Percentiles rank a stretch among this genome's conserved stretches.
Evolutionary conservation across 2,888 invertebrate species (phyloP).

Genomic region (Drosophila falleni): DNA sequence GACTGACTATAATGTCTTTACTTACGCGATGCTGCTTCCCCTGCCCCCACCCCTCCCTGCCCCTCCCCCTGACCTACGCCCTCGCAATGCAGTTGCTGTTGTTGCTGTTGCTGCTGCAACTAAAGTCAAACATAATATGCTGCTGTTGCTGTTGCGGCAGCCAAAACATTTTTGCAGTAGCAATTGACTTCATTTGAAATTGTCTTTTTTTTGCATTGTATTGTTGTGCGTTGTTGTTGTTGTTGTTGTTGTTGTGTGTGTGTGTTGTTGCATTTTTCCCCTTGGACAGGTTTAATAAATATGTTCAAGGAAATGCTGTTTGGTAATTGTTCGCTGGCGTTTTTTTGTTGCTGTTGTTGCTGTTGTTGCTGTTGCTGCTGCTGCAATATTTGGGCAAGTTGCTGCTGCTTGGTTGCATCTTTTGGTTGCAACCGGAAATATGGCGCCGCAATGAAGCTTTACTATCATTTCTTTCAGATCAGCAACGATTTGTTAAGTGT

Average conservation of each 20-base stretch:
- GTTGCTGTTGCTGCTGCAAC: conserved; percentile 17
- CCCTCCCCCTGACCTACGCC: not conserved
- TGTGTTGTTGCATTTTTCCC: conserved; percentile 68
- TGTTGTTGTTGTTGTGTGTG: conserved; percentile 19
- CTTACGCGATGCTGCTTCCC: conserved; percentile 59
- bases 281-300: conserved; percentile 84
- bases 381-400: conserved; percentile 50
- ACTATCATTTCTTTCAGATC: conserved; percentile 79
- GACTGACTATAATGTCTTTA: conserved; percentile 68
- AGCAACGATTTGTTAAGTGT: conserved; percentile 57
- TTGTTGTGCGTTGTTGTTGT: conserved; percentile 35
- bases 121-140: conserved; percentile 66
- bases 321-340: conserved; percentile 82
- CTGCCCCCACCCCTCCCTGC: not conserved
- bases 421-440: conserved; percentile 64
- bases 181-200: conserved; percentile 76
- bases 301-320: conserved; percentile 84
- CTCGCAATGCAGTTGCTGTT: not conserved
- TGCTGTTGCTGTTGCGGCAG: conserved; percentile 48
- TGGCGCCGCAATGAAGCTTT: conserved; percentile 79
- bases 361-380: conserved; percentile 24
- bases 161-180: conserved; percentile 72
- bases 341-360: conserved; percentile 43
- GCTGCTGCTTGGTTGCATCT: conserved; percentile 51
- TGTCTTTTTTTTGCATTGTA: conserved; percentile 58